Evolutionary conservation across 2,113 vertebrate species (phyloP).

Genomic region (Rhipidura dahli): DNA sequence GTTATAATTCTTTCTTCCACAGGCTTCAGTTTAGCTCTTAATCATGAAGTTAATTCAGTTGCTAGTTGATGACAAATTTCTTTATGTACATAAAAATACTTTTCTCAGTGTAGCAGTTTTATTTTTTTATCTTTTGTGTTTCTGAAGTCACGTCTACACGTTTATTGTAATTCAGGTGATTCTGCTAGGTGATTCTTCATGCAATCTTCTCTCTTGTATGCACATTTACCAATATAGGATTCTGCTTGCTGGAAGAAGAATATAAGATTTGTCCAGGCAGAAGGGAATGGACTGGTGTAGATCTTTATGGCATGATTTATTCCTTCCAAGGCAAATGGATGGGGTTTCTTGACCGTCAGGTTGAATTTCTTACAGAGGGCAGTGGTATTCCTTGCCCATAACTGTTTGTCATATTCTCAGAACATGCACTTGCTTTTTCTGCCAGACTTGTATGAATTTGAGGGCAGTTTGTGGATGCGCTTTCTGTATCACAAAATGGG

Average conservation of each 20-base stretch:
- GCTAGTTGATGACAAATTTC: neutral
- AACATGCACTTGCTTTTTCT: neutral
- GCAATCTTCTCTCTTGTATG: neutral
- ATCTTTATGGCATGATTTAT: neutral
- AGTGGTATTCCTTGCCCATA: neutral
- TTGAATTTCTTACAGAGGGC: neutral
- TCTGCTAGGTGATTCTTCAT: neutral
- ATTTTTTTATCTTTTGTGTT: neutral
- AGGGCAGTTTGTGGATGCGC: neutral
- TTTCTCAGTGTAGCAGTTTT: neutral
- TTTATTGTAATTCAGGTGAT: neutral
- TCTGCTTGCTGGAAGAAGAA: neutral
- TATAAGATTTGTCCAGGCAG: neutral
- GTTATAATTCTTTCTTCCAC: neutral
- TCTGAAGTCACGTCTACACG: neutral
- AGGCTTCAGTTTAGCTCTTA: neutral
- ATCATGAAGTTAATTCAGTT: neutral
- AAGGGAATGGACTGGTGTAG: neutral
- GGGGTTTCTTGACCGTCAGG: neutral
- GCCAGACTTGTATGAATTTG: neutral
- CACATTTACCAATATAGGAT: accelerated
- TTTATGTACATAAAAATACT: neutral
- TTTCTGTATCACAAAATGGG: neutral
- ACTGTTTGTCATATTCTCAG: neutral
- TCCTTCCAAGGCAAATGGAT: neutral